phyloP scores from a whole-genome alignment of 2,113 vertebrate genomes.

The Alligator mississippiensis region DNA sequence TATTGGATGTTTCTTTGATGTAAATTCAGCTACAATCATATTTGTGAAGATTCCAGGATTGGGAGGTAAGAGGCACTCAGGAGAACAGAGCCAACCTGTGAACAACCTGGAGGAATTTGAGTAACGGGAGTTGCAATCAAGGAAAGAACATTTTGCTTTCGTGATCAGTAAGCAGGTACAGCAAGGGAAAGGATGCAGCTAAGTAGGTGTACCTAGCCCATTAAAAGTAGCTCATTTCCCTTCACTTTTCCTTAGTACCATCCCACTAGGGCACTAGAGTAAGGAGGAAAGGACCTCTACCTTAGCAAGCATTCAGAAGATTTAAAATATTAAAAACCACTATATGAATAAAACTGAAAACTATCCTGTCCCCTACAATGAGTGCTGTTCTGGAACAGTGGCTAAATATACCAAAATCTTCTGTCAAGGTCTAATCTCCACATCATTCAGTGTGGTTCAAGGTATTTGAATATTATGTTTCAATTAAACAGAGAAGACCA shows the following conservation, averaged over 20 bases:
- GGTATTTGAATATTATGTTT: accelerated
- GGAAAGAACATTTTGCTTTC: background rate
- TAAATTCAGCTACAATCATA: background rate
- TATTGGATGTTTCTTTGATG: background rate
- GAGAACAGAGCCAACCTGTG: background rate
- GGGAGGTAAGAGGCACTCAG: background rate
- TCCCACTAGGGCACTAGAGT: background rate
- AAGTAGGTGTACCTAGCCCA: background rate
- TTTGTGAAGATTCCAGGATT: background rate
- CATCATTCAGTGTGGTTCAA: too few relatives aligned
- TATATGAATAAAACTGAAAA: background rate
- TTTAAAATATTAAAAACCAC: background rate
- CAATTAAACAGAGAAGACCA: background rate
- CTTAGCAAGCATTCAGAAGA: background rate
- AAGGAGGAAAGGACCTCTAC: background rate
- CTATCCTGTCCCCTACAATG: background rate
- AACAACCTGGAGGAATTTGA: background rate
- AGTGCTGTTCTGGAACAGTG: background rate
- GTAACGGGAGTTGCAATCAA: background rate
- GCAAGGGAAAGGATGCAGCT: background rate
- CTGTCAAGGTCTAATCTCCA: background rate
- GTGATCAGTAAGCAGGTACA: background rate
- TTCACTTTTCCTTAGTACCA: background rate
- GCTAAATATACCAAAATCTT: background rate
- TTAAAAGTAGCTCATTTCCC: background rate